Evolutionary conservation across 30 jellyfish, hydroid and myxozoan genomes (phyloP).

Genomic region (Nemopilema nomurai): DNA sequence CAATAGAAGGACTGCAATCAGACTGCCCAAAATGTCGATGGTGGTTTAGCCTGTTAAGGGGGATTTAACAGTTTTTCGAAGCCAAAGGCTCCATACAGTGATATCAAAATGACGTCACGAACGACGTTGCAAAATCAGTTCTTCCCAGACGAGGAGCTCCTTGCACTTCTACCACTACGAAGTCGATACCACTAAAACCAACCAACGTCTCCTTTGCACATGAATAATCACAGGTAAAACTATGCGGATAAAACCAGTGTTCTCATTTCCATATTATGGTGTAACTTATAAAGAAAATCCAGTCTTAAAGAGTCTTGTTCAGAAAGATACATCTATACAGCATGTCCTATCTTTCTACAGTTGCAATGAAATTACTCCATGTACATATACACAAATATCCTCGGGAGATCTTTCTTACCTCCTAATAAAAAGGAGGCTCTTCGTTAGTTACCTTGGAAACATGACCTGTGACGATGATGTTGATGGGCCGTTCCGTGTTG

Average conservation of each 20-base stretch:
- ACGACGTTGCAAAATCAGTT: neutral
- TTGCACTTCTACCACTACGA: neutral
- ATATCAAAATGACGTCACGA: neutral
- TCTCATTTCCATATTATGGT: neutral
- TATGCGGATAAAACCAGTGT: slow-evolving; percentile 17
- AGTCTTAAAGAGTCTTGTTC: slow-evolving; percentile 3
- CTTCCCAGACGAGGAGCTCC: neutral
- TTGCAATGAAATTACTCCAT: slow-evolving; percentile 56
- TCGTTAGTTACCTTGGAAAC: slow-evolving; percentile 69
- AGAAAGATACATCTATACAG: slow-evolving; percentile 41
- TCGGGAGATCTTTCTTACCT: slow-evolving; percentile 43
- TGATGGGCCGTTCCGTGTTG: slow-evolving; percentile 49
- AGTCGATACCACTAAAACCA: neutral
- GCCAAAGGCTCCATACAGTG: neutral
- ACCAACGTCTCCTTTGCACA: neutral
- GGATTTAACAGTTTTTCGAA: neutral
- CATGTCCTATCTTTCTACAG: slow-evolving; percentile 62
- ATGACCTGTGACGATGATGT: slow-evolving; percentile 6
- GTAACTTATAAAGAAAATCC: slow-evolving; percentile 26
- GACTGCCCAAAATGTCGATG: neutral
- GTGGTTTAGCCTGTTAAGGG: neutral
- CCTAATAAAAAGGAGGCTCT: slow-evolving; percentile 42
- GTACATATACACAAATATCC: slow-evolving; percentile 65
- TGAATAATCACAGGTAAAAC: slow-evolving; percentile 5
- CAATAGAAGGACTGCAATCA: too few relatives aligned